These are phyloP conservation scores for Branchinecta lynchi DNA, from an alignment of 1,140 invertebrate species.

Conservation along the genomic window DNA sequence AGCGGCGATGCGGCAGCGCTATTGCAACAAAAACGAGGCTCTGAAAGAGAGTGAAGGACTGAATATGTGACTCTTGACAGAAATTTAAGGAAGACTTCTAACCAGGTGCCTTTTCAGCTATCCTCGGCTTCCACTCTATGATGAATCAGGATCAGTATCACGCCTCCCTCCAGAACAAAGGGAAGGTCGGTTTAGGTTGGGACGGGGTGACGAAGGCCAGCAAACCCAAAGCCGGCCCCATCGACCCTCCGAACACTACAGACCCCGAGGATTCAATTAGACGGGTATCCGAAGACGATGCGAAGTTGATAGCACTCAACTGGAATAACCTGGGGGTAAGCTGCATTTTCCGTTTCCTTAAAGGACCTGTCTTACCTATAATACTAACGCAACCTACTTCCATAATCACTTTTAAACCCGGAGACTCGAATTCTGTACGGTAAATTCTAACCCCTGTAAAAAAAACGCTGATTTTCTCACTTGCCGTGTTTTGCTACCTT, in stretches of 20 bases:
- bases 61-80: too few species aligned
- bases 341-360: slow-evolving; percentile 29
- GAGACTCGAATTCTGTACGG: too few species aligned
- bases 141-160: slow-evolving; percentile 99
- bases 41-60: too few species aligned
- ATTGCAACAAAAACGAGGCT: too few species aligned
- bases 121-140: slow-evolving; percentile 98
- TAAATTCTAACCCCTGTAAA: too few species aligned
- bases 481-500: too few species aligned
- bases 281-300: slow-evolving; percentile 73
- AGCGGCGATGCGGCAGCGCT: too few species aligned
- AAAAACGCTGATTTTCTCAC: too few species aligned
- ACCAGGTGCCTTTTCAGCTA: slow-evolving; percentile 46
- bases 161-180: slow-evolving; percentile 80
- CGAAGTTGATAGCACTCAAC: slow-evolving; percentile 70
- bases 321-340: slow-evolving; percentile 86
- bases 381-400: too few species aligned
- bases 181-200: slow-evolving; percentile 57
- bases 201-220: slow-evolving; percentile 87
- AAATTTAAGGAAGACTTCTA: too few species aligned
- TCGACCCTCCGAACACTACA: slow-evolving; percentile 84
- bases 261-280: slow-evolving; percentile 80
- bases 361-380: too few species aligned
- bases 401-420: too few species aligned
- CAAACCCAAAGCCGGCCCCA: slow-evolving; percentile 71